These are phyloP conservation scores for Pseudonaja textilis DNA, from an alignment of 2,113 vertebrate genomes.

Conservation along the genomic window DNA sequence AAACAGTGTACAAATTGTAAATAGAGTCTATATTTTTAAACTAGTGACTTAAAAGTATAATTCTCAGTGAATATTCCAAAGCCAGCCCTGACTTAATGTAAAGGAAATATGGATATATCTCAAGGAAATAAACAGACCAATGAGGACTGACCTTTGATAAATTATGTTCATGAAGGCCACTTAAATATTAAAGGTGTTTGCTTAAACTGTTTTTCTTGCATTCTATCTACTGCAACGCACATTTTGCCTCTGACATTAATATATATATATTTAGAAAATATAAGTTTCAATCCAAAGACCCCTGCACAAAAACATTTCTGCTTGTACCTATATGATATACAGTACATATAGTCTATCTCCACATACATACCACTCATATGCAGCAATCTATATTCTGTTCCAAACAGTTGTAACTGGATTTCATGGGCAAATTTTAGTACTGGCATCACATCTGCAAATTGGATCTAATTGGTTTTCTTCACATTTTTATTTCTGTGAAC, in stretches of 20 bases:
- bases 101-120: background rate
- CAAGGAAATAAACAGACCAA: background rate
- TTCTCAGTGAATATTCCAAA: background rate
- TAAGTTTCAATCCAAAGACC: background rate
- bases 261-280: background rate
- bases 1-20: slow-evolving; percentile 6
- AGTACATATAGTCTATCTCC: background rate
- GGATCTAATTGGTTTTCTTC: background rate
- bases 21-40: slow-evolving; percentile 4
- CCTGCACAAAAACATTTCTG: background rate
- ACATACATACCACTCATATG: background rate
- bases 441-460: background rate
- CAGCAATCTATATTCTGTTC: background rate
- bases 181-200: background rate
- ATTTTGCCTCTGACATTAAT: background rate
- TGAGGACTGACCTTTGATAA: background rate
- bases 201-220: background rate
- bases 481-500: background rate
- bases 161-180: background rate
- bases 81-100: background rate
- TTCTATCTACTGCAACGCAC: background rate
- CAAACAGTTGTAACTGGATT: background rate
- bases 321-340: background rate
- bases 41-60: background rate
- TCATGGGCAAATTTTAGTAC: background rate